Evolutionary conservation across 2,888 invertebrate species (phyloP).

Genomic region (Macaria liturata): DNA sequence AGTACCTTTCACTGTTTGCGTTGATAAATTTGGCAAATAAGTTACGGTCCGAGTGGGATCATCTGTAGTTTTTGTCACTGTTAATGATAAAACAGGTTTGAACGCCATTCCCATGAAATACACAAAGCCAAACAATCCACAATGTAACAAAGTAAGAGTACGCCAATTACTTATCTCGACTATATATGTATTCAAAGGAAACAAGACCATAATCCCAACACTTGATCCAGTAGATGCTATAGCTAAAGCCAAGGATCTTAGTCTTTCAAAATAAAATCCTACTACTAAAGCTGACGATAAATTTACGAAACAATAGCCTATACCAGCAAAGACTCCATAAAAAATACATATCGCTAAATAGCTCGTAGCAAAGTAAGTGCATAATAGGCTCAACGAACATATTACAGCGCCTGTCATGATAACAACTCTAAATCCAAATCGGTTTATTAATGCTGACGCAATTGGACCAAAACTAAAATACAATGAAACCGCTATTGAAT

Average conservation of each 20-base stretch:
- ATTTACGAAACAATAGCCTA: slow-evolving; percentile 66
- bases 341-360: slow-evolving; percentile 54
- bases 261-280: slow-evolving; percentile 74
- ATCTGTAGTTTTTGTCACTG: slow-evolving; percentile 56
- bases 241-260: slow-evolving; percentile 63
- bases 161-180: slow-evolving; percentile 66
- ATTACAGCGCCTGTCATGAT: slow-evolving; percentile 66
- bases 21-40: slow-evolving; percentile 65
- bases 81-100: slow-evolving; percentile 64
- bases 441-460: slow-evolving; percentile 69
- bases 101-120: slow-evolving; percentile 67
- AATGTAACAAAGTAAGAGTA: slow-evolving; percentile 59
- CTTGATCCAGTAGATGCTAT: slow-evolving; percentile 66
- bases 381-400: slow-evolving; percentile 55
- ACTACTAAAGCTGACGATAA: slow-evolving; percentile 64
- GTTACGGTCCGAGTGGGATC: slow-evolving; percentile 68
- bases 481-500: slow-evolving; percentile 65
- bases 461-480: slow-evolving; percentile 66
- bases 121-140: slow-evolving; percentile 60
- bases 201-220: slow-evolving; percentile 65
- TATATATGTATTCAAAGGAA: slow-evolving; percentile 59
- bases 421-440: slow-evolving; percentile 71
- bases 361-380: slow-evolving; percentile 58
- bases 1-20: slow-evolving; percentile 40
- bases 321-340: slow-evolving; percentile 62